Evolutionary conservation across 2,113 vertebrate genomes (phyloP).

Genomic region (Nibea albiflora): DNA sequence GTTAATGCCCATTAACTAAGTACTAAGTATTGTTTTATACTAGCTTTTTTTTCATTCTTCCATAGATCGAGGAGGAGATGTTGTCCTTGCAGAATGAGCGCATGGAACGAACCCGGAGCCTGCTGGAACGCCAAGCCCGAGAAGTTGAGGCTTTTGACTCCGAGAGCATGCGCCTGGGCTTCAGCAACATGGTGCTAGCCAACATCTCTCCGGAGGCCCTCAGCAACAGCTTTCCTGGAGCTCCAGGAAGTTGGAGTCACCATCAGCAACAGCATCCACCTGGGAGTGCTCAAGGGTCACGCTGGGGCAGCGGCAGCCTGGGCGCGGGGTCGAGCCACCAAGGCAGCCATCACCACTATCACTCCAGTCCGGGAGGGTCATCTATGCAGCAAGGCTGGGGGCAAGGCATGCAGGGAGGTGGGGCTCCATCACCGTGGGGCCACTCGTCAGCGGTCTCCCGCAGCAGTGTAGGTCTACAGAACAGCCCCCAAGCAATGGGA

Average conservation of each 20-base stretch:
- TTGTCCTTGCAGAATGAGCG: conserved; percentile 94
- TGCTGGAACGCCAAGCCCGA: conserved; percentile 96
- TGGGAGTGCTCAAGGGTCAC: conserved; percentile 88
- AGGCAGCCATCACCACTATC: conserved; percentile 86
- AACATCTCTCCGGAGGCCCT: conserved; percentile 96
- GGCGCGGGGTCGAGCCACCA: conserved; percentile 82
- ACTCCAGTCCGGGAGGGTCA: conserved; percentile 92
- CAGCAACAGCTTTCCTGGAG: conserved; percentile 97
- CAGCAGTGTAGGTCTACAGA: conserved; percentile 91
- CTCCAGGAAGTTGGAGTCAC: conserved; percentile 90
- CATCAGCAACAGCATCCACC: conserved; percentile 84
- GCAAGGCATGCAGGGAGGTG: conserved; percentile 89
- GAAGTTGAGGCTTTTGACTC: conserved; percentile 99
- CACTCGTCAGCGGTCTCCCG: conserved; percentile 89
- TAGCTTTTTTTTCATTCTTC: neutral
- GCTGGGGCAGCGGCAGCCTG: conserved; percentile 84
- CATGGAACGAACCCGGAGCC: conserved; percentile 93
- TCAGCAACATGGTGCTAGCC: conserved; percentile 99
- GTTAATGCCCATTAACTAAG: no score
- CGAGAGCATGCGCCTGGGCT: conserved; percentile 98
- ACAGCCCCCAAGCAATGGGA: conserved; percentile 97
- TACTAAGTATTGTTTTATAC: neutral
- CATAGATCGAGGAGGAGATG: conserved; percentile 98
- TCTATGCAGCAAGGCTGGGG: conserved; percentile 92
- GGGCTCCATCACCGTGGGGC: conserved; percentile 91